Evolutionary conservation across 2,113 vertebrate species (phyloP).

Genomic region (Brachionichthys hirsutus): DNA sequence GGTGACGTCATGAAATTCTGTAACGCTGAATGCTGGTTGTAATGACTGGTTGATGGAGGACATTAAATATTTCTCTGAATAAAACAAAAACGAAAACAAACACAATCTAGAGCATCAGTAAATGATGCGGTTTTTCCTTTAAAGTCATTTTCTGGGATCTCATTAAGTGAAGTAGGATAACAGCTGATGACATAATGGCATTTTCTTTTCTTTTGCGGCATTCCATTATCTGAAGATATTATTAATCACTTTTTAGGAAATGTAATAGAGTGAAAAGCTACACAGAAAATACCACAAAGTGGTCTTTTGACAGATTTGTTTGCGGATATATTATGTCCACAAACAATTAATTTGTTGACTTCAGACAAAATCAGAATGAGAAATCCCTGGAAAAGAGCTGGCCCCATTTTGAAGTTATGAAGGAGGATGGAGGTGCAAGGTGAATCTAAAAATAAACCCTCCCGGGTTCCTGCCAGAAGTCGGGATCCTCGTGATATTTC

Average conservation of each 20-base stretch:
- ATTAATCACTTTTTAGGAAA: too few species aligned
- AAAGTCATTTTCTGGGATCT: too few species aligned
- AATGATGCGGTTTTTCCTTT: too few species aligned
- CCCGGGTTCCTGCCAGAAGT: conserved; percentile 14
- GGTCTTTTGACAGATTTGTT: not conserved
- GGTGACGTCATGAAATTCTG: conserved; percentile 7
- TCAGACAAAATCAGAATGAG: not conserved
- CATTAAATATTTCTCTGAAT: conserved; percentile 6
- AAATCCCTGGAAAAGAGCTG: not conserved
- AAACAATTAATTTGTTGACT: not conserved
- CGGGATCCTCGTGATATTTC: conserved; percentile 21
- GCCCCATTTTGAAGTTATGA: too few species aligned
- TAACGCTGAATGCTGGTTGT: conserved; percentile 10
- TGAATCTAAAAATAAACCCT: conserved; percentile 12
- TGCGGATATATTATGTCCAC: not conserved
- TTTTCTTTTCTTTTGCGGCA: too few species aligned
- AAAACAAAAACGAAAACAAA: too few species aligned
- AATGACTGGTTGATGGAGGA: not conserved
- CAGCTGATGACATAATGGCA: too few species aligned
- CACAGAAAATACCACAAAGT: too few species aligned
- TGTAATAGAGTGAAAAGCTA: too few species aligned
- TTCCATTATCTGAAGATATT: too few species aligned
- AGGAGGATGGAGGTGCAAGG: not conserved
- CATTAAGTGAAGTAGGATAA: too few species aligned
- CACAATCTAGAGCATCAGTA: too few species aligned